Percentiles rank a stretch among this genome's conserved stretches.
Conservation (phyloP, 1,140 invertebrate genomes). For the Anastrepha ludens region DNA sequence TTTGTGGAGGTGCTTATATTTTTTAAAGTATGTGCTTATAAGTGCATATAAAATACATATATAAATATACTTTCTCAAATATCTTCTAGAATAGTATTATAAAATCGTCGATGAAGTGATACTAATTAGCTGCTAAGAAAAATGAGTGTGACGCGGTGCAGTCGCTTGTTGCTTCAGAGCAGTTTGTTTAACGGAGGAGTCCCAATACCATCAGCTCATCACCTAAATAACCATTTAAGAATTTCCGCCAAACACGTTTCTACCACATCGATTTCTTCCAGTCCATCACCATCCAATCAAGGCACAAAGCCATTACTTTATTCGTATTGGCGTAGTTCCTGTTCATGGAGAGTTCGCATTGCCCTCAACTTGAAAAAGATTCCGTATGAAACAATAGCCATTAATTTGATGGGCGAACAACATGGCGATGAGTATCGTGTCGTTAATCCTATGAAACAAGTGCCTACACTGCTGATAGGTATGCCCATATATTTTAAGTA, state of each 20-base stretch:
- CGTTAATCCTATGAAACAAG: conserved; percentile 94
- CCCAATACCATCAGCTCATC: neutral
- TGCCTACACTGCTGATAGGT: conserved; percentile 91
- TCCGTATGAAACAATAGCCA: conserved; percentile 93
- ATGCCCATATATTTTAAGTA: conserved; percentile 62
- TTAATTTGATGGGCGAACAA: conserved; percentile 92
- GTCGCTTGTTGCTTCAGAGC: neutral
- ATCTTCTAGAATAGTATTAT: no score
- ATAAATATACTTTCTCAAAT: no score
- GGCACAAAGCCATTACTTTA: conserved; percentile 87
- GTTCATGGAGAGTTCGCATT: conserved; percentile 93
- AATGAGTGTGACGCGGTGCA: neutral
- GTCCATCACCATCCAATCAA: neutral
- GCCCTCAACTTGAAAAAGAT: conserved; percentile 95
- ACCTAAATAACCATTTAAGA: neutral
- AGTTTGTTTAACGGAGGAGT: neutral
- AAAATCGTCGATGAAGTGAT: no score
- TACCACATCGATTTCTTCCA: neutral
- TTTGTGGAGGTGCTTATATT: no score
- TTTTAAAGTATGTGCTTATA: no score
- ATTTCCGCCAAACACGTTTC: neutral
- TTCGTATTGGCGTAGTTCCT: conserved; percentile 94
- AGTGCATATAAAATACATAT: no score
- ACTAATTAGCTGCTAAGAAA: neutral
- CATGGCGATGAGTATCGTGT: conserved; percentile 91